phyloP scores from a whole-genome alignment of 2,113 vertebrate species.

The Psittacula cyanocephala region DNA sequence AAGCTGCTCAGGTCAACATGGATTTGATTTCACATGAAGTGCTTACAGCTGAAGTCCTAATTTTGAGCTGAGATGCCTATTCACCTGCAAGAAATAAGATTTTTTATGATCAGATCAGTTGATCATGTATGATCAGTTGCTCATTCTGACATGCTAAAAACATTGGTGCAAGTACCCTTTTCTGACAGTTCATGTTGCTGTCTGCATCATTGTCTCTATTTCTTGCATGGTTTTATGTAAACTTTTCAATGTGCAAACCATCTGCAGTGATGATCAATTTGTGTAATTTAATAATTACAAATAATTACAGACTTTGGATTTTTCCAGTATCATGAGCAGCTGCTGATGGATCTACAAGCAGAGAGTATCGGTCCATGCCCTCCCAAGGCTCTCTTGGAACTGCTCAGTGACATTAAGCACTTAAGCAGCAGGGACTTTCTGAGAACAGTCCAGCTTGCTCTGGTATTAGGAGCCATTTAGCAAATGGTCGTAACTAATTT shows the following conservation, averaged over 20 bases:
- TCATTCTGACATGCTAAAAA: background rate
- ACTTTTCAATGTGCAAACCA: background rate
- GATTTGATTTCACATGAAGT: background rate
- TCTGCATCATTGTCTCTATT: background rate
- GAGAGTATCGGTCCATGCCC: background rate
- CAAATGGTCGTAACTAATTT: conserved; percentile 53
- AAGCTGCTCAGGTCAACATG: background rate
- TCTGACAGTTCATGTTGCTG: background rate
- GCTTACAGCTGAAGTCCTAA: background rate
- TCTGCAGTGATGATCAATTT: background rate
- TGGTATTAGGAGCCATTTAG: conserved; percentile 41
- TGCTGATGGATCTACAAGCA: background rate
- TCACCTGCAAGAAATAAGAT: background rate
- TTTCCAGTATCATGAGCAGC: background rate
- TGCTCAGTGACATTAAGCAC: conserved; percentile 1
- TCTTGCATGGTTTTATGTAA: background rate
- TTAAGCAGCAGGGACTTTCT: conserved; percentile 51
- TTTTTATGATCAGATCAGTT: background rate
- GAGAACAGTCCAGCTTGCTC: conserved; percentile 38
- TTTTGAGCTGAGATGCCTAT: background rate
- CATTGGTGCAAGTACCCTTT: background rate
- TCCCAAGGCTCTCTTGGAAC: conserved; percentile 45
- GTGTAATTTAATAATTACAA: conserved; percentile 17
- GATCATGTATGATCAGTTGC: background rate
- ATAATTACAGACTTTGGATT: background rate